phyloP scores from a whole-genome alignment of 2,113 vertebrate species.

The Anser cygnoides region DNA sequence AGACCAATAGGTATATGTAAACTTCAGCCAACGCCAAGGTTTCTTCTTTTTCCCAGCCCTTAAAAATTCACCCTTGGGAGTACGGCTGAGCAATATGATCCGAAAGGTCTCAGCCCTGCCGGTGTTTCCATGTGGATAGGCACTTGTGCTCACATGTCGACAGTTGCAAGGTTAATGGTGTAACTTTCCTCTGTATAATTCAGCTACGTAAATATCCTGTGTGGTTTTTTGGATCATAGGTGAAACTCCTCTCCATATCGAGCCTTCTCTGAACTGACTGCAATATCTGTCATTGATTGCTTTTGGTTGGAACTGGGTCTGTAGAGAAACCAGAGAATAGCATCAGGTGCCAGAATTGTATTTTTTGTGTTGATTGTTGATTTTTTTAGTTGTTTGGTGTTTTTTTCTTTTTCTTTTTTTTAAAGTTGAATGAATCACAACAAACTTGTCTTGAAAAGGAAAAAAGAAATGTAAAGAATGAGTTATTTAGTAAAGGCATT shows the following conservation, averaged over 20 bases:
- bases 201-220: background rate
- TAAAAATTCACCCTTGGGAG: conserved; percentile 36
- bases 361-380: background rate
- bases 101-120: conserved; percentile 1
- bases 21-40: conserved; percentile 19
- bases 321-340: background rate
- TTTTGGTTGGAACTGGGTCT: background rate
- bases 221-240: conserved; percentile 24
- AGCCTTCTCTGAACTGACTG: background rate
- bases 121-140: conserved; percentile 17
- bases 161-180: conserved; percentile 14
- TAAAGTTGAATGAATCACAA: background rate
- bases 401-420: background rate
- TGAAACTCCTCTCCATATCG: background rate
- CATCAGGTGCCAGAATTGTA: background rate
- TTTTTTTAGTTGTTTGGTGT: background rate
- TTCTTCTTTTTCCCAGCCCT: conserved; percentile 58
- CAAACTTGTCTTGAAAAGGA: background rate
- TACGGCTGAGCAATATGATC: background rate
- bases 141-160: conserved; percentile 53
- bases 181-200: background rate
- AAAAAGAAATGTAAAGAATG: background rate
- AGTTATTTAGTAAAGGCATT: background rate
- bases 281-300: background rate
- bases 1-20: conserved; percentile 47